Evolutionary conservation across 2,797 vertebrate genomes (phyloP).

Genomic region (Microctenopoma stevenorrisi): DNA sequence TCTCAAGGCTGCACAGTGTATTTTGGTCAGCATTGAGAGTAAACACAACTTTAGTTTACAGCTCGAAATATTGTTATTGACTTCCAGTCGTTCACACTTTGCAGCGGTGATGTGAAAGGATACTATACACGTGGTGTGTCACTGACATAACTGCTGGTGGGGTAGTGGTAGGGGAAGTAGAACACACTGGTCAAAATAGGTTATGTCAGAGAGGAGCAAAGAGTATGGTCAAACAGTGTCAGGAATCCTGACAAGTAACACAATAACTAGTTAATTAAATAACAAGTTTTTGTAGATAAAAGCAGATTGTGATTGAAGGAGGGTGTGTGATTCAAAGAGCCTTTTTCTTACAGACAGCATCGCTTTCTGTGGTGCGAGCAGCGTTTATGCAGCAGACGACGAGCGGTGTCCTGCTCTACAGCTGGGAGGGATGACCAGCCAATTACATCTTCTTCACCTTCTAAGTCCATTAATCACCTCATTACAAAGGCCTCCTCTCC

Average conservation of each 20-base stretch:
- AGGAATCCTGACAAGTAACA: background rate
- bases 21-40: background rate
- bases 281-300: background rate
- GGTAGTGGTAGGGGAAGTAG: background rate
- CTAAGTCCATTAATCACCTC: slow-evolving; percentile 87
- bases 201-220: background rate
- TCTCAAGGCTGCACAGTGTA: background rate
- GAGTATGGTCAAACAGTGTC: background rate
- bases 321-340: slow-evolving; percentile 13
- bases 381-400: slow-evolving; percentile 31
- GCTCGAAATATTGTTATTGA: background rate
- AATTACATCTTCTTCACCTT: slow-evolving; percentile 85
- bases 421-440: slow-evolving; percentile 67
- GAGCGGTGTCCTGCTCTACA: slow-evolving; percentile 48
- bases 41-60: background rate
- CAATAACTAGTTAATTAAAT: too few relatives aligned
- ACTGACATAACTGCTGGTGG: background rate
- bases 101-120: background rate
- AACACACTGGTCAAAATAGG: background rate
- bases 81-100: background rate
- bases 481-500: slow-evolving; percentile 81
- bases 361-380: slow-evolving; percentile 26
- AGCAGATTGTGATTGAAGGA: background rate
- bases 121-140: background rate
- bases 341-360: slow-evolving; percentile 18